Conservation (phyloP, 2,113 vertebrate species). For the Thomomys bottae region DNA sequence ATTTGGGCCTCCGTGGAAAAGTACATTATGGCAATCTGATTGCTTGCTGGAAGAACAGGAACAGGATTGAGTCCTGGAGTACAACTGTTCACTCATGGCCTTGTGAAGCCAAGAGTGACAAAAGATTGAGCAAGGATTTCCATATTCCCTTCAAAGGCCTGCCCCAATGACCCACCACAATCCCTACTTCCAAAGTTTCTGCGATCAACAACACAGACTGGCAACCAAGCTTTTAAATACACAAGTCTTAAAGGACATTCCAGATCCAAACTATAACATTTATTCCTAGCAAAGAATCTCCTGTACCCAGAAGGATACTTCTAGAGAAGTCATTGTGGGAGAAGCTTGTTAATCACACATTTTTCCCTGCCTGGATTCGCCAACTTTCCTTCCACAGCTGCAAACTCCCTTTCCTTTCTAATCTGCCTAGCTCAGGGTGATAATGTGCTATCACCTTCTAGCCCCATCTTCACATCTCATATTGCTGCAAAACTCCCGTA, state of each 20-base stretch:
- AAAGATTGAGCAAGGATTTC: not conserved
- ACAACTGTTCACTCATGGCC: not conserved
- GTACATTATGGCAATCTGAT: not conserved
- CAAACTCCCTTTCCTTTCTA: not conserved
- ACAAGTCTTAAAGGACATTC: not conserved
- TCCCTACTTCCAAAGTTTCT: not conserved
- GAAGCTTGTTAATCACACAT: not conserved
- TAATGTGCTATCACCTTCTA: not conserved
- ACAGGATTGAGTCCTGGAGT: not conserved
- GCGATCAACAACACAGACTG: not conserved
- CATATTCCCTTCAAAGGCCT: too few species aligned
- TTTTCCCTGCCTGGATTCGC: not conserved
- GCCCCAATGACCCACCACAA: not conserved
- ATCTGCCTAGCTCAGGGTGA: not conserved
- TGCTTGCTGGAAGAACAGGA: not conserved
- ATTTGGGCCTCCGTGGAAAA: not conserved
- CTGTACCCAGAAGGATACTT: not conserved
- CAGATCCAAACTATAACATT: not conserved
- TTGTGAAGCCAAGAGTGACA: too few species aligned
- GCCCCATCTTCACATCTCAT: not conserved
- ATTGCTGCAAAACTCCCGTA: not conserved
- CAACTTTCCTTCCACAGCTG: not conserved
- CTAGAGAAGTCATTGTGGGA: not conserved
- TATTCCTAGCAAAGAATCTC: not conserved
- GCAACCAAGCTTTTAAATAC: not conserved